phyloP scores from a whole-genome alignment of 2,797 vertebrate species.

The Tadarida brasiliensis region DNA sequence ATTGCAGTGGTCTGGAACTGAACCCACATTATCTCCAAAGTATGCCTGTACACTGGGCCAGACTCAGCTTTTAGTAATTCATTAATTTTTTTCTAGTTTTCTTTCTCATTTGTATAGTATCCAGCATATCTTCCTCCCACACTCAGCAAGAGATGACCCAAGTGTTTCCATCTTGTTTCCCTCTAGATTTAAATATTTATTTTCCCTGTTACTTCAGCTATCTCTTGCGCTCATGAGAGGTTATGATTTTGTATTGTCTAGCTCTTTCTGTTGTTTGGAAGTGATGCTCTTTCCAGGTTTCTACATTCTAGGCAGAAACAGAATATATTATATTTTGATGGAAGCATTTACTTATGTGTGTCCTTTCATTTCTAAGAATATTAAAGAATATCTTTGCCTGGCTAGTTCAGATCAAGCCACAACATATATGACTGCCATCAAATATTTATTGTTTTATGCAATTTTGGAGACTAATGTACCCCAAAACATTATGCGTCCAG shows the following conservation, averaged over 20 bases:
- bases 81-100: neutral
- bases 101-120: neutral
- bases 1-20: neutral
- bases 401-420: neutral
- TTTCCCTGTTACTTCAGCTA: neutral
- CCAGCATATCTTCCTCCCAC: neutral
- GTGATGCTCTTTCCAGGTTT: neutral
- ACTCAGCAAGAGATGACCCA: neutral
- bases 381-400: neutral
- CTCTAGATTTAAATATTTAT: neutral
- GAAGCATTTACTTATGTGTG: neutral
- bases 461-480: neutral
- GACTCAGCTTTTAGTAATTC: neutral
- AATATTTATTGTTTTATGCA: neutral
- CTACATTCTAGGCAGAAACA: neutral
- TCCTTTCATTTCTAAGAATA: neutral
- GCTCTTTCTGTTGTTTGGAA: neutral
- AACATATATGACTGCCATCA: neutral
- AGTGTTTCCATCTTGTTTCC: neutral
- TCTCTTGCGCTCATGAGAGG: neutral
- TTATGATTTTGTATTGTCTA: constrained; percentile 1
- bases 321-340: neutral
- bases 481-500: neutral
- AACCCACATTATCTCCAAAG: neutral
- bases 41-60: neutral